Base-by-base conservation (phyloP, 2,113 vertebrate genomes). In the Haplochromis vanheusdeni region DNA sequence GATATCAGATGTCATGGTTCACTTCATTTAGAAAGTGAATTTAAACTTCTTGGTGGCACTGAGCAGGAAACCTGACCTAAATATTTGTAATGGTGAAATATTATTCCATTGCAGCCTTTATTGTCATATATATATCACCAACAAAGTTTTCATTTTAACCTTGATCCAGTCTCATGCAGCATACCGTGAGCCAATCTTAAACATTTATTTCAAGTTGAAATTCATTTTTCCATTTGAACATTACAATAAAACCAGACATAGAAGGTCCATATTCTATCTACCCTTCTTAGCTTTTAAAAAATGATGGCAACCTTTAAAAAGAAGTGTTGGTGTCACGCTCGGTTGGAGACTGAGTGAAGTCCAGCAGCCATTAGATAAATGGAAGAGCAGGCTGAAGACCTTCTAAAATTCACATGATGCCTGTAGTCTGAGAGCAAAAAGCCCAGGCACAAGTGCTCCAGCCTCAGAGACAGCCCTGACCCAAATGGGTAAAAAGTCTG, bases 401-500 rank as follows among this genome's bases (percentile, higher is more conserved):
- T 28, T 49, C 33, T 83, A 19, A 77, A 80, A 82, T 54, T 80
- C 47, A 51, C 6, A 58, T 40, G 37, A 87, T 82, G 33, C 60
- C 79, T 33, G 9, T 11, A 70, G 77, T 40, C 42, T 52, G 42
- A 82, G 23, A 47, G 86, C 49, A 79, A 85, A 85, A 85, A 89
- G 81, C 82, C 9, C 79, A 68, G 28, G 19, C 11, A 16, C 31
- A 6, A 51, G 73, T 51, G 26, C 26, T 51, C 17, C 73, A 47
- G 56, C 42, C 9, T 65, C 33, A 23, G 33, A 58, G 42, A 56
- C 79, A 23, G 81, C 77, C 19, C 21, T 86, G 87, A 89, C 83
- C 86, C 81, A 89, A 88, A 92, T 91, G 91, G 86, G 12, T 8
- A 75, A 82, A 75, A 82, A 87, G 35, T 88, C 52, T 82, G 65